These are phyloP conservation scores for Pelosia muscerda DNA, from an alignment of 2,888 invertebrate genomes.

Conservation along the genomic window DNA sequence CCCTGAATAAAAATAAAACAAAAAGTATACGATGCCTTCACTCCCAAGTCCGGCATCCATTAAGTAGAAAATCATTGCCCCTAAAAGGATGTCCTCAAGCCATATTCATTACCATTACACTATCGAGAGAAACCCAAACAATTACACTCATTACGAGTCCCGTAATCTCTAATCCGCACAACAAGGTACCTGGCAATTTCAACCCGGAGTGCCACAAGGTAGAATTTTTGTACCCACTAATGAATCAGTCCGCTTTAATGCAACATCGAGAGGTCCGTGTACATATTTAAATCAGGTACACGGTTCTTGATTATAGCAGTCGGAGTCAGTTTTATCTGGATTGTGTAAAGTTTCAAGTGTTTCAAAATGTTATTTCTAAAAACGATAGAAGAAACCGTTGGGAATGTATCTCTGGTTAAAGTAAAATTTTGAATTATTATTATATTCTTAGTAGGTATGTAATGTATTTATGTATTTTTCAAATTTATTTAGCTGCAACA, in stretches of 20 bases:
- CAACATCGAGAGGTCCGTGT: conserved; percentile 58
- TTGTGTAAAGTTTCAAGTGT: conserved; percentile 54
- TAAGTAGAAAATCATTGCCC: neutral
- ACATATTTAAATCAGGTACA: conserved; percentile 76
- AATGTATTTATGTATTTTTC: no score
- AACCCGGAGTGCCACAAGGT: conserved; percentile 39
- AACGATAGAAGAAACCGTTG: conserved; percentile 38
- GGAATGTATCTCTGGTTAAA: neutral
- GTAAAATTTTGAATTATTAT: no score
- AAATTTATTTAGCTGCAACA: no score
- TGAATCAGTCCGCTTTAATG: conserved; percentile 66
- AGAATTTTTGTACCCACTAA: conserved; percentile 58
- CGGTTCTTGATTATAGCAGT: conserved; percentile 67
- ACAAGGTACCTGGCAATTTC: conserved; percentile 47
- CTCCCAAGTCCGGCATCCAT: no score
- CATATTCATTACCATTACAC: conserved; percentile 29
- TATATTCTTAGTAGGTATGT: no score
- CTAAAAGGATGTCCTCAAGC: neutral
- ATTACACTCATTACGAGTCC: conserved; percentile 52
- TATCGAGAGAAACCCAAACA: conserved; percentile 39
- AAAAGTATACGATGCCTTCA: no score
- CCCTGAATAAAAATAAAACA: no score
- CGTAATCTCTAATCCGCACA: conserved; percentile 55
- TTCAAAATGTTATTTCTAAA: conserved; percentile 47
- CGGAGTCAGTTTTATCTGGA: conserved; percentile 55